Base-by-base conservation (phyloP, 2,888 invertebrate genomes). In the Troides helena region DNA sequence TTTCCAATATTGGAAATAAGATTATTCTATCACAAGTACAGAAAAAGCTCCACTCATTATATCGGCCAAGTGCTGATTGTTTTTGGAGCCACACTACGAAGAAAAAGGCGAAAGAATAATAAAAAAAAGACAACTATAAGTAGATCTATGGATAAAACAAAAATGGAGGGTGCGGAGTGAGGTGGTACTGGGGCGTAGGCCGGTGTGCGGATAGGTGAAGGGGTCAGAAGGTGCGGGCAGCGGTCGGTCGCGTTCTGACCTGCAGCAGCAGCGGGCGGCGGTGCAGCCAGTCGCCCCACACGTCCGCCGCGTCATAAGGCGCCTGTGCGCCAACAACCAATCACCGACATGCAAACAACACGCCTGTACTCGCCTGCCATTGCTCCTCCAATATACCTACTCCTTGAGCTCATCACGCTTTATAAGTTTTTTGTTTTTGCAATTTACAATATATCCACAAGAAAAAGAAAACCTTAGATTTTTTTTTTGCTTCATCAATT, bases 201-300 rank as follows among this genome's bases (percentile, higher is more conserved):
- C 46, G 46, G 66, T 58, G 67, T 59, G 57, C 14, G 65, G 62
- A 64, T 65, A 58, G 71, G 59, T 56, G 65, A 60, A 68, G 67
- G 66, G 59, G 73, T 62, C 70, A 70, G 62, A 71, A 71, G 21
- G 67, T 63, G 56, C 62, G 62, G 70, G 58, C 62, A 67, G 67
- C 63, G 61, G 74, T 65, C 53, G 67, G 64, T 10, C 43, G 60
- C 67, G 73, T 71, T 85, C 95, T 96, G 95, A 97, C 96, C 96
- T 97, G 96, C 93, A 97, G 94, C 93, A 97, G 95, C 94, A 96
- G 94, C 92, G 96, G 95, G 93, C 96, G 95, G 91, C 90, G 94
- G 93, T 92, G 94, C 92, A 93, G 93, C 94, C 92, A 94, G 90
- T 92, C 92, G 83, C 86, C 85, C 92, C 93, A 92, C 81, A 80